Percentiles rank a stretch among this genome's conserved stretches.
Conservation (phyloP, 2,797 vertebrate species). For the Channa striata region DNA sequence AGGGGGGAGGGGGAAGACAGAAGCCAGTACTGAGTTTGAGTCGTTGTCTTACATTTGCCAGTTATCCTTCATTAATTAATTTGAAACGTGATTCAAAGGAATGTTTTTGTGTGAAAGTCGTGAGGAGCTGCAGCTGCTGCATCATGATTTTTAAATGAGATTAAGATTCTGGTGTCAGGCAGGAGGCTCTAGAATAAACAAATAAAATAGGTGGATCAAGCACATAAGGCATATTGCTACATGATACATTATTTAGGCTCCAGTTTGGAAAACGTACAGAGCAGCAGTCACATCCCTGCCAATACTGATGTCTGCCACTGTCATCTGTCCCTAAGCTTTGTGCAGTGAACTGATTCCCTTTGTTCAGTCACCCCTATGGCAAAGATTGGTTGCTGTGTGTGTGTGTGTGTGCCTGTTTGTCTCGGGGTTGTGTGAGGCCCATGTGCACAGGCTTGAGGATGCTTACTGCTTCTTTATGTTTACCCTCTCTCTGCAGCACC, state of each 20-base stretch:
- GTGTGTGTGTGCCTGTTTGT: not conserved
- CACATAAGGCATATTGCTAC: not conserved
- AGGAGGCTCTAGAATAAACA: too few relatives aligned
- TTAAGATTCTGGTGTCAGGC: too few relatives aligned
- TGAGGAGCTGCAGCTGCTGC: too few relatives aligned
- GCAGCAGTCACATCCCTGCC: not conserved
- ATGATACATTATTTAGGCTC: not conserved
- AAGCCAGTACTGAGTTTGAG: too few relatives aligned
- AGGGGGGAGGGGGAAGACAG: too few relatives aligned
- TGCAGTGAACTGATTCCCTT: conserved; percentile 13
- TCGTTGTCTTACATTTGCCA: too few relatives aligned
- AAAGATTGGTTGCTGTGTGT: not conserved
- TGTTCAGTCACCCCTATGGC: conserved; percentile 6
- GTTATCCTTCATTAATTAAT: too few relatives aligned
- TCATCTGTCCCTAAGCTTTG: not conserved
- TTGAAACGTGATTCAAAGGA: too few relatives aligned
- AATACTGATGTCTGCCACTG: not conserved
- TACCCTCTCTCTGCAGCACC: conserved; percentile 8
- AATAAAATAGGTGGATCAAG: too few relatives aligned
- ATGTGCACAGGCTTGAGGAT: not conserved
- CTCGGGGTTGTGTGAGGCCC: not conserved
- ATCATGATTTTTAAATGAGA: too few relatives aligned
- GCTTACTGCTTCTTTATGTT: conserved; percentile 2
- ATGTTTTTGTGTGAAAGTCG: too few relatives aligned
- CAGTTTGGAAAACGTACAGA: not conserved